A percentile compares a stretch with the other conserved stretches of the same genome.
Conservation (phyloP, 92 coral and sea anemone genomes). For the Nematostella vectensis region DNA sequence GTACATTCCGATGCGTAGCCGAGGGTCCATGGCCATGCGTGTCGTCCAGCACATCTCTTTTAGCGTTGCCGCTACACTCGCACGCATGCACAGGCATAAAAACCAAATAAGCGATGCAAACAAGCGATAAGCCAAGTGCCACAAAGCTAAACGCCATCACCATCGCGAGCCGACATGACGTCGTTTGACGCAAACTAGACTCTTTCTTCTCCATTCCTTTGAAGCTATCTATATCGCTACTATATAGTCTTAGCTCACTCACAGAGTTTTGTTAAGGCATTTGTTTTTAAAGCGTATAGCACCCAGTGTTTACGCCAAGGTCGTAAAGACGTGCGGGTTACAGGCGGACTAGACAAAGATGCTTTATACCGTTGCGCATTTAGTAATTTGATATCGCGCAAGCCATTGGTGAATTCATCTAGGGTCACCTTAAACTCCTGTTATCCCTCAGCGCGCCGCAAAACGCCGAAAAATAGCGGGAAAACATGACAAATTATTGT, state of each 20-base stretch:
- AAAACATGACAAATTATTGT: too few relatives aligned
- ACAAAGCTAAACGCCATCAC: slow-evolving; percentile 11
- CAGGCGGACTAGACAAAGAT: neutral
- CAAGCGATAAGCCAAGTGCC: slow-evolving; percentile 12
- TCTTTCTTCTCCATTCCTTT: neutral
- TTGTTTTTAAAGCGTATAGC: neutral
- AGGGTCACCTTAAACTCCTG: too few relatives aligned
- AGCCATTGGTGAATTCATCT: too few relatives aligned
- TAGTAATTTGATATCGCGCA: neutral
- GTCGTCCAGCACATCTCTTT: neutral
- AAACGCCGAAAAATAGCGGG: too few relatives aligned
- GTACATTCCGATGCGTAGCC: too few relatives aligned
- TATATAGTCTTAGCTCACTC: too few relatives aligned
- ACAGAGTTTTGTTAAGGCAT: too few relatives aligned
- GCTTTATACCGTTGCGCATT: neutral
- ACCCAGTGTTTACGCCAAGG: neutral
- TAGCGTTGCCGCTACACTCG: slow-evolving; percentile 1
- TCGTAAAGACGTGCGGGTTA: neutral
- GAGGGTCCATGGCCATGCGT: too few relatives aligned
- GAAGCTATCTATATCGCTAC: too few relatives aligned
- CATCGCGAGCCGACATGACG: slow-evolving; percentile 10
- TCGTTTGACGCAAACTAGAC: slow-evolving; percentile 3
- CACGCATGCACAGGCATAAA: slow-evolving; percentile 13
- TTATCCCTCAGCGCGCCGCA: too few relatives aligned
- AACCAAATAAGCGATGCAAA: slow-evolving; percentile 21